A percentile compares a stretch with the other conserved stretches of the same genome.
Conservation (phyloP, 2,113 vertebrate species). For the Xiphorhynchus elegans region DNA sequence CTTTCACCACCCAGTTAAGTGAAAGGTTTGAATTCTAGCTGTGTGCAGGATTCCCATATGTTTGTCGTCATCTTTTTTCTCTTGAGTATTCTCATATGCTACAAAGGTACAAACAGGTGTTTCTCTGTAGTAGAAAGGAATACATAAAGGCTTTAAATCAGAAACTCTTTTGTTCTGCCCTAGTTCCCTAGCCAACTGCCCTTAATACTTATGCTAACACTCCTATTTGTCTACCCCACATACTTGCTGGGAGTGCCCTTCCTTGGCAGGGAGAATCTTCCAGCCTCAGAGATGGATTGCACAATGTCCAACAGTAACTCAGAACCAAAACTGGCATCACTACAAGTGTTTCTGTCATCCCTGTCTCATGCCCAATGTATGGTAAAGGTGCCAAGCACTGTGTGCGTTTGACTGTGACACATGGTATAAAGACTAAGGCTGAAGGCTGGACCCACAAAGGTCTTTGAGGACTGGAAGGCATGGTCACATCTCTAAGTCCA, state of each 20-base stretch:
- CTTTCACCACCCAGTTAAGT: not conserved
- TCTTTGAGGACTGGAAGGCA: not conserved
- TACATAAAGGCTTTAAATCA: not conserved
- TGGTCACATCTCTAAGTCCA: not conserved
- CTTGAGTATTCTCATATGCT: not conserved
- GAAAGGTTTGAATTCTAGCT: not conserved
- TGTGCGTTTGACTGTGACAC: not conserved
- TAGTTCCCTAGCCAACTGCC: constrained; percentile 4
- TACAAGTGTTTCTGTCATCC: not conserved
- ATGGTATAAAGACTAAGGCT: not conserved
- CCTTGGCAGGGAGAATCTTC: not conserved
- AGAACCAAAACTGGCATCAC: not conserved
- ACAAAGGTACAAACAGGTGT: not conserved
- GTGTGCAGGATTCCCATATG: not conserved
- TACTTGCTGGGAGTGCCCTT: constrained; percentile 18
- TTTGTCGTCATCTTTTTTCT: not conserved
- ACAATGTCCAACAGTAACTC: not conserved
- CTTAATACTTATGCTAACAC: not conserved
- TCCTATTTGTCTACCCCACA: constrained; percentile 27
- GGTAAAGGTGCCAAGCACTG: fast-evolving
- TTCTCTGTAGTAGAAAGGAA: not conserved
- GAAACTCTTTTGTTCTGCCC: not conserved
- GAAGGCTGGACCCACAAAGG: not conserved
- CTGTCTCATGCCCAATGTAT: not conserved
- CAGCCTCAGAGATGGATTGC: not conserved